Evolutionary conservation across 2,888 invertebrate genomes (phyloP).

Genomic region (Sinohyriopsis cumingii): DNA sequence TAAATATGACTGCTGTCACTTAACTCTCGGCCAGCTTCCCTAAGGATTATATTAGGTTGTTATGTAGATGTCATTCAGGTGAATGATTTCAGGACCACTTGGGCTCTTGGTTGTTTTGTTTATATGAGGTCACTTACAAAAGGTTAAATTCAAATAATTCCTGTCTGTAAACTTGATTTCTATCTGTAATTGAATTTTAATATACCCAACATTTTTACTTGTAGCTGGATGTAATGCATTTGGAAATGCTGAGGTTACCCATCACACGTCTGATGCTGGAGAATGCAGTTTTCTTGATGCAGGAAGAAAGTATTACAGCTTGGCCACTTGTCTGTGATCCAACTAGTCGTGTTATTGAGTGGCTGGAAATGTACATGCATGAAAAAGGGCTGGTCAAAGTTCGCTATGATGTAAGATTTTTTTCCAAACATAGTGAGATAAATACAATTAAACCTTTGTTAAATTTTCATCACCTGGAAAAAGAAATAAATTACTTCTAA

Average conservation of each 20-base stretch:
- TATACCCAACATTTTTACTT: slow-evolving; percentile 1
- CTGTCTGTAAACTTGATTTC: too few relatives aligned
- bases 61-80: too few relatives aligned
- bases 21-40: too few relatives aligned
- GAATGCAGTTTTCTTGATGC: slow-evolving; percentile 70
- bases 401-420: slow-evolving; percentile 65
- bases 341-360: slow-evolving; percentile 64
- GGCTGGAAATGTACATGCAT: slow-evolving; percentile 61
- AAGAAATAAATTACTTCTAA: too few relatives aligned
- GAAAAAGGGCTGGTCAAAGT: slow-evolving; percentile 62
- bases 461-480: too few relatives aligned
- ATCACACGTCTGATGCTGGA: slow-evolving; percentile 68
- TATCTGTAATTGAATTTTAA: neutral
- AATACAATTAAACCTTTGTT: too few relatives aligned
- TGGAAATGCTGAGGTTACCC: slow-evolving; percentile 64
- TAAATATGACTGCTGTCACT: too few relatives aligned
- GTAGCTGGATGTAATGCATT: slow-evolving; percentile 63
- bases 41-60: too few relatives aligned
- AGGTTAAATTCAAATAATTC: too few relatives aligned
- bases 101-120: too few relatives aligned
- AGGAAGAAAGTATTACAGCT: slow-evolving; percentile 64
- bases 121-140: too few relatives aligned
- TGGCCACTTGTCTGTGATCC: slow-evolving; percentile 72
- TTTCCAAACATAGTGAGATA: neutral
- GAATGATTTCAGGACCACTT: too few relatives aligned